Base-by-base conservation (phyloP, 2,113 vertebrate species). In the Ptyas mucosa region DNA sequence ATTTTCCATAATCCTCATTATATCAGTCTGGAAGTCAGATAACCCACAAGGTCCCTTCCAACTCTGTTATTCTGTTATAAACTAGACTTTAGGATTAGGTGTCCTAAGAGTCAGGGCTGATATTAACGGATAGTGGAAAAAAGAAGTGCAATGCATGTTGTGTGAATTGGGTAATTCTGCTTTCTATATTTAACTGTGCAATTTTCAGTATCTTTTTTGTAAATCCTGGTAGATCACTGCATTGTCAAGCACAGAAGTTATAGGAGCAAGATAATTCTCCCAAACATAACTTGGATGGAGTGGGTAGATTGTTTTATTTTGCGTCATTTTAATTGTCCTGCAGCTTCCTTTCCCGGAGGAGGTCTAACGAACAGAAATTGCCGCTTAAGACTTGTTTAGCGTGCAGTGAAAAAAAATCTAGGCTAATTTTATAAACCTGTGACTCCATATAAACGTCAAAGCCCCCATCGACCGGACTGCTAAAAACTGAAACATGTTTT, bases 301-400 rank as follows among this genome's bases (percentile, higher is more conserved):
- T 86, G 89, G 58, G n/a, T 61, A 87, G 46, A 89, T 57, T 39
- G 86, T 93, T 51, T 85, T 93, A 55, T 90, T 91, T 39, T 55
- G 34, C 0, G 0, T 34, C 53, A 88, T 39, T 64, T 0, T 0
- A 0, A 93, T n/a, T 51, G 52, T 51, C 85, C 85, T 91, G 49
- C 54, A 57, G 24, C 46, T 94, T 81, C 51, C 49, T 18, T 91
- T 58, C 92, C 89, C 15, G 26, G 1, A 6, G 52, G 75, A 55
- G 51, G 7, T 24, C 85, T 64, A 89, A 5, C 29, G n/a, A 88
- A 91, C 88, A 69, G 53, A 87, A 39, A 18, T 52, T 43, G 93
- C n/a, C 55, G 87, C 64, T 57, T 86, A 43, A 43, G 26, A 69
- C 87, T 20, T 1, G 15, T 61, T 92, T 91, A 93, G 75, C 7